Conservation (phyloP, 2,888 invertebrate genomes). For the Melipona bicolor region DNA sequence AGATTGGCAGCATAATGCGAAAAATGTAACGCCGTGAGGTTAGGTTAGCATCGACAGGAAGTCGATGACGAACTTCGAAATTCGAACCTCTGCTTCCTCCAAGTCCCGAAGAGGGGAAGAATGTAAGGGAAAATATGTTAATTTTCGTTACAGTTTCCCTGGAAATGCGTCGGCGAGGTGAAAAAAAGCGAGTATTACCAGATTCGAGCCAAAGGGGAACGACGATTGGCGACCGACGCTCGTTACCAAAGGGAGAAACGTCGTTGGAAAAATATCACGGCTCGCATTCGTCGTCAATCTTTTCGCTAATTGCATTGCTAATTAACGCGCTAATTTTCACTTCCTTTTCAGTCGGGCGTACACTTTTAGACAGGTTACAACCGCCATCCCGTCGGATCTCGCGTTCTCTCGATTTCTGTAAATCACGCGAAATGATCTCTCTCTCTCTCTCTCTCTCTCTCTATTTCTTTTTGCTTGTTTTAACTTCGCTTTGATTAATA, state of each 20-base stretch:
- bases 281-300: constrained; percentile 40
- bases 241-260: constrained; percentile 21
- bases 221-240: constrained; percentile 11
- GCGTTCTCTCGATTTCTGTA: not conserved
- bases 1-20: too few relatives aligned
- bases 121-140: too few relatives aligned
- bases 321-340: constrained; percentile 60
- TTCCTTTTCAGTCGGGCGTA: constrained; percentile 20
- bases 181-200: not conserved
- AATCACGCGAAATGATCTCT: not conserved
- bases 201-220: constrained; percentile 2
- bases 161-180: not conserved
- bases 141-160: not conserved
- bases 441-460: too few relatives aligned
- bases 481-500: too few relatives aligned
- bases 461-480: too few relatives aligned
- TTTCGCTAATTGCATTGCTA: constrained; percentile 62
- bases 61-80: too few relatives aligned
- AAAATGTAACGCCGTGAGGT: too few relatives aligned
- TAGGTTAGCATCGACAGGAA: too few relatives aligned
- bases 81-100: too few relatives aligned
- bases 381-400: not conserved
- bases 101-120: too few relatives aligned
- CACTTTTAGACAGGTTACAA: not conserved
- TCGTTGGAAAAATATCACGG: constrained; percentile 19